Base-by-base conservation (phyloP, 1,140 invertebrate species). In the Aphaenogaster floridana region DNA sequence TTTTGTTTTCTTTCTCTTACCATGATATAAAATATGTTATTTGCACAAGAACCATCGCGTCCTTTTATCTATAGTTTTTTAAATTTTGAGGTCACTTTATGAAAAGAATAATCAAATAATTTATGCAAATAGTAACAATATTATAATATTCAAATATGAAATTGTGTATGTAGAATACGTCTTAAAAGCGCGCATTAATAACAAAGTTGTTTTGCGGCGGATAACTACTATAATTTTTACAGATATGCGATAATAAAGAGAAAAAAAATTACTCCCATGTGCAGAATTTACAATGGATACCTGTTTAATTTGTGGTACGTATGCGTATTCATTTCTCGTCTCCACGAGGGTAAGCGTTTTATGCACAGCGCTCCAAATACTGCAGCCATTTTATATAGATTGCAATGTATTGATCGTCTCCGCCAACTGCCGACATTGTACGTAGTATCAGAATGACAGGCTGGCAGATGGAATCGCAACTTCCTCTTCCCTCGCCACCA, bases 331-430 rank as follows among this genome's bases (percentile, higher is more conserved):
- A 59, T 78, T 76, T 77, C 50, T 34, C 74, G 21, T 79, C 83
- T 64, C 48, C 42, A 34, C 48, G 45, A 57, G 54, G n/a, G 34
- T 71, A 17, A 69, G 54, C 89, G 76, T 81, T 91, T 91, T 91
- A 91, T 91, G 86, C 90, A 89, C 80, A 50, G 85, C 74, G 79
- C 88, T 90, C 85, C 87, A 94, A 93, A 94, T 92, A 91, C 90
- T 94, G 93, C 93, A 95, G 94, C 95, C 94, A 95, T 95, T 95
- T 95, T 95, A 93, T 95, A 95, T 94, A 94, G 94, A 95, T 95
- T 95, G 94, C 93, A 94, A 94, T 92, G 94, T 95, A 95, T 95
- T 95, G 95, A 95, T 95, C 95, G 94, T 91, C 92, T 91, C 91
- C 91, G 92, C 90, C 93, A 92, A 93, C 92, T 93, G 91, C 93